phyloP scores from a whole-genome alignment of 2,888 invertebrate genomes.

The Microctonus hyperodae region DNA sequence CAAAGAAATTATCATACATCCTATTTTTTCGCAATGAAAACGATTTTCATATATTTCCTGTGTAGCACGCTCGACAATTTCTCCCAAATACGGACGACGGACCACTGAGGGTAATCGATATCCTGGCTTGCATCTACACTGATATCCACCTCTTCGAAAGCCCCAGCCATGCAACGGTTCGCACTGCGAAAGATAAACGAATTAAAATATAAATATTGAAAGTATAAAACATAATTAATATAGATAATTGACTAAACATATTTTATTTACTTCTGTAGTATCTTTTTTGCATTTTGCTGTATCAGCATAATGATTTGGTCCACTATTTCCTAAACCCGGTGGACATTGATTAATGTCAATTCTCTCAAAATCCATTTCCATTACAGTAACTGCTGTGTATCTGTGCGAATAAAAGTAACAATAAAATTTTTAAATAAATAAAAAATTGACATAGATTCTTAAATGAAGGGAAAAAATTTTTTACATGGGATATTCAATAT shows the following conservation, averaged over 20 bases:
- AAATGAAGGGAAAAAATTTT: background rate
- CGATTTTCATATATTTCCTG: conserved; percentile 91
- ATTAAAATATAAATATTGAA: background rate
- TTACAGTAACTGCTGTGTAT: conserved; percentile 89
- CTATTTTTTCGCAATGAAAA: conserved; percentile 90
- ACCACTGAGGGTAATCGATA: conserved; percentile 86
- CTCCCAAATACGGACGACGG: conserved; percentile 89
- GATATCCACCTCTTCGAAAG: conserved; percentile 93
- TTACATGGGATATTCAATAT: conserved; percentile 92
- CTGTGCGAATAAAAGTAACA: conserved; percentile 62
- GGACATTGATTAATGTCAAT: conserved; percentile 99
- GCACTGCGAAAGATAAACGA: conserved; percentile 69
- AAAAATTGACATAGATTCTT: background rate
- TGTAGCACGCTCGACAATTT: conserved; percentile 92
- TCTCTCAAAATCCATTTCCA: conserved; percentile 96
- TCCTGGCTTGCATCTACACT: conserved; percentile 91
- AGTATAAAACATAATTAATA: background rate
- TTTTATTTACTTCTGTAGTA: conserved; percentile 77
- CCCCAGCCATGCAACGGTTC: conserved; percentile 97
- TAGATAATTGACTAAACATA: background rate
- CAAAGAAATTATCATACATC: conserved; percentile 73
- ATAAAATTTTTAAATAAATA: background rate
- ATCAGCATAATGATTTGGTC: conserved; percentile 86
- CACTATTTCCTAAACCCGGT: conserved; percentile 83
- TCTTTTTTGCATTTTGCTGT: conserved; percentile 91